Base-by-base conservation (phyloP, 2,888 invertebrate genomes). In the Tricholauxania praeusta region DNA sequence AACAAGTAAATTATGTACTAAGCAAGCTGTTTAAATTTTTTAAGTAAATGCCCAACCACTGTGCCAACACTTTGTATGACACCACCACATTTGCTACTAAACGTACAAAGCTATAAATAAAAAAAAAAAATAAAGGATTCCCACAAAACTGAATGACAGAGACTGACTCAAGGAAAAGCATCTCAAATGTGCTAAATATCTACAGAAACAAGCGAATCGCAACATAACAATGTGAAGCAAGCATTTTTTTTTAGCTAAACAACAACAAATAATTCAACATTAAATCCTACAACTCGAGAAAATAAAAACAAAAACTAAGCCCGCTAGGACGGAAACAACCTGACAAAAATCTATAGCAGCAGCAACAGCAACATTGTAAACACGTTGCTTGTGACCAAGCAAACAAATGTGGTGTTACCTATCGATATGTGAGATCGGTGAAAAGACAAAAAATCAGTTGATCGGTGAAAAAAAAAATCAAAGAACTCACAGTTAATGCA, bases 181-280 rank as follows among this genome's bases (percentile, higher is more conserved):
- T 70, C 47, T 53, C 10, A 47, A 70, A 53, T 47, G 70, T 53
- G 70, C 47, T 70, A 70, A 70, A 63, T 70, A 70, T 70, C 63
- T 70, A 55, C 52, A 49, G 39, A 10, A 62, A 63, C 70, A 70
- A 70, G 53, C 39, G n/a, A 39, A 10, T 39, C 10, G 39, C 39
- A 39, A 39, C 39, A 39, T 10, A 19, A 19, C 52, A 53, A 70
- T 47, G 53, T 53, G 70, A 62, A 32, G 47, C 70, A 51, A 12
- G 12, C 49, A 49, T 32, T 22, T 63, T 48, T 32, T 22, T 63
- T 48, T 51, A 49, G 64, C 17, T 22, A 48, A n/a, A 60, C 22
- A 22, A 60, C 22, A 22, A 64, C 32, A 47, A 39, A 39, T 39
- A 39, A 39, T 39, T 39, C 39, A 39, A 39, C 39, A 10, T 39